Conservation (phyloP, 2,888 invertebrate species). For the Pterostichus niger region DNA sequence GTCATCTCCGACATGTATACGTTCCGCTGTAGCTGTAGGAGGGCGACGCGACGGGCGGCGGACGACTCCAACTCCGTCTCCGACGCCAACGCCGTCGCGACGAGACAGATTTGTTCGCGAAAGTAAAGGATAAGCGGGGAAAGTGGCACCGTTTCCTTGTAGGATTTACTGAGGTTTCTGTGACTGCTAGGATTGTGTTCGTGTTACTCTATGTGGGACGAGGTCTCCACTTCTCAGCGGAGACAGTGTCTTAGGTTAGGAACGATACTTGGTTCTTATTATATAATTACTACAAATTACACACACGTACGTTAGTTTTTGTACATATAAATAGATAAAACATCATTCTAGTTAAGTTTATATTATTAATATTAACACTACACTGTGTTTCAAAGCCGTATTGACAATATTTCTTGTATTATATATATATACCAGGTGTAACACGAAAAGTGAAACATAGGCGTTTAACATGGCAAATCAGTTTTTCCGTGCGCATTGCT, state of each 20-base stretch:
- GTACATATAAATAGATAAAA: too few species aligned
- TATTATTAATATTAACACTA: too few species aligned
- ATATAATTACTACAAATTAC: background rate
- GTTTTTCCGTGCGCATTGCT: too few species aligned
- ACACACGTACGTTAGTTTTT: background rate
- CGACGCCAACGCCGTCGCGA: conserved; percentile 11
- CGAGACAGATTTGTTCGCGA: conserved; percentile 58
- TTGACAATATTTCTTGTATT: too few species aligned
- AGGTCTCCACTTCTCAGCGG: background rate
- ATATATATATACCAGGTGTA: too few species aligned
- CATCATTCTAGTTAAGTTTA: too few species aligned
- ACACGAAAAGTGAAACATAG: too few species aligned
- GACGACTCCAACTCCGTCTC: too few species aligned
- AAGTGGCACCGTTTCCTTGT: conserved; percentile 52
- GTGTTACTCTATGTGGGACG: background rate
- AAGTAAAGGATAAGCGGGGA: conserved; percentile 58
- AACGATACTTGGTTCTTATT: background rate
- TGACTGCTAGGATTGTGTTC: conserved; percentile 29
- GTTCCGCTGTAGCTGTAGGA: conserved; percentile 13
- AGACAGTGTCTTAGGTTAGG: background rate
- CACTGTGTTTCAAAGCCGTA: too few species aligned
- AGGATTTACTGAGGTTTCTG: conserved; percentile 43
- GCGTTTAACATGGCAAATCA: too few species aligned
- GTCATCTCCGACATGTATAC: conserved; percentile 2
- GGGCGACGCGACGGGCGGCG: background rate